A percentile compares a stretch with the other conserved stretches of the same genome.
Conservation (phyloP, 2,888 invertebrate genomes). For the Chaetogeoica ovagalla region DNA sequence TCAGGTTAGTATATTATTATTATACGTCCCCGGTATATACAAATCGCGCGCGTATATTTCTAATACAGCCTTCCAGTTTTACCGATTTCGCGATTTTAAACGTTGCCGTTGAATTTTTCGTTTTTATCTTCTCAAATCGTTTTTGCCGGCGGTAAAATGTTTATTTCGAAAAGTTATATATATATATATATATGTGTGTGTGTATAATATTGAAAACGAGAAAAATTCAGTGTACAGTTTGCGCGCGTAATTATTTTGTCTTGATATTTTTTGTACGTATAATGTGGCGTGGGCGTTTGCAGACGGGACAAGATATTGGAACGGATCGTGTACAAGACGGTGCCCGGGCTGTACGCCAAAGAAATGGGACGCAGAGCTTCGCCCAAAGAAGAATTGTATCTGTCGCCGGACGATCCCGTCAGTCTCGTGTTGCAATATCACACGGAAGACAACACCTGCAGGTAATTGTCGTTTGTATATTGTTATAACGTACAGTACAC, state of each 20-base stretch:
- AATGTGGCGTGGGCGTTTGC: neutral
- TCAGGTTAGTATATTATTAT: constrained; percentile 60
- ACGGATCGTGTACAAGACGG: constrained; percentile 76
- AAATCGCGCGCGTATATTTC: too few relatives aligned
- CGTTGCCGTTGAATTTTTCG: too few relatives aligned
- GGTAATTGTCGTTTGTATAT: constrained; percentile 12
- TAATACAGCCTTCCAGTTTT: too few relatives aligned
- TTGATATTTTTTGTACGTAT: too few relatives aligned
- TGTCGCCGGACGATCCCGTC: constrained; percentile 71
- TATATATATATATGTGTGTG: too few relatives aligned
- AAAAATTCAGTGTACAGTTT: too few relatives aligned
- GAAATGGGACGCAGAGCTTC: constrained; percentile 63
- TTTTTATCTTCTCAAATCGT: too few relatives aligned
- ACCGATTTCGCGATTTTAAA: too few relatives aligned
- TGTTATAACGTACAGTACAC: neutral
- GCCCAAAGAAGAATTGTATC: constrained; percentile 66
- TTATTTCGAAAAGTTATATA: neutral
- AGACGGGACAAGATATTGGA: constrained; percentile 72
- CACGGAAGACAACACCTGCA: neutral
- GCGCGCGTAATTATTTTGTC: too few relatives aligned
- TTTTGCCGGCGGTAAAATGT: too few relatives aligned
- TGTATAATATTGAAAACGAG: too few relatives aligned
- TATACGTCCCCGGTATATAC: neutral
- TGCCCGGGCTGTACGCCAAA: constrained; percentile 75
- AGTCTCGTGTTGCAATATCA: constrained; percentile 72